Conservation (phyloP, 1,140 invertebrate species). For the Popillia japonica region DNA sequence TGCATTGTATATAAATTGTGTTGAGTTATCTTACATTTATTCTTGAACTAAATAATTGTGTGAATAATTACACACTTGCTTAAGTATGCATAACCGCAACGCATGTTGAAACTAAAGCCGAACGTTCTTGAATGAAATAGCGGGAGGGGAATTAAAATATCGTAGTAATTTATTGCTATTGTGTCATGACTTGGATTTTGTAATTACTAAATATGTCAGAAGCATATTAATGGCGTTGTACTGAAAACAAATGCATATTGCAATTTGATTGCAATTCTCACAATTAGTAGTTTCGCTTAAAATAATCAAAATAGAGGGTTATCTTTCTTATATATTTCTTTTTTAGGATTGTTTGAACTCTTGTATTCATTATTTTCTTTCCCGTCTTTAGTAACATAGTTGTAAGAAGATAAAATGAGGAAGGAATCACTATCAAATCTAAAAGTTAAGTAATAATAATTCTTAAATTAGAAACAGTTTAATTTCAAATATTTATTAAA, state of each 20-base stretch:
- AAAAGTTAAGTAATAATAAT: not conserved
- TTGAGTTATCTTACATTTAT: not conserved
- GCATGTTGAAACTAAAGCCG: not conserved
- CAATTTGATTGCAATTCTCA: not conserved
- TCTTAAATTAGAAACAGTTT: not conserved
- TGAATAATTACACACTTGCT: conserved; percentile 21
- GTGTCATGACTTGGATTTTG: conserved; percentile 18
- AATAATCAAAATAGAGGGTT: too few species aligned
- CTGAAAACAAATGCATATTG: not conserved
- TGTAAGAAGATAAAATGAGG: too few species aligned
- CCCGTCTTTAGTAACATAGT: too few species aligned
- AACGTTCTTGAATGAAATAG: not conserved
- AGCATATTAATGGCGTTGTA: not conserved
- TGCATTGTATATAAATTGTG: conserved; percentile 14
- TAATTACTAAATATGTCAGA: not conserved
- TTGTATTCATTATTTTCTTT: too few species aligned
- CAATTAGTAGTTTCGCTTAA: too few species aligned
- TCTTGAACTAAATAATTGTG: conserved; percentile 23
- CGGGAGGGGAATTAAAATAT: not conserved
- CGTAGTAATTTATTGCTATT: not conserved
- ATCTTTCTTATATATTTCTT: too few species aligned
- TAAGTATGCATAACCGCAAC: conserved; percentile 5
- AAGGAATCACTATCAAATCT: too few species aligned
- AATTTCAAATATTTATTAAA: not conserved
- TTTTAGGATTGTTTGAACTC: too few species aligned